phyloP scores from a whole-genome alignment of 2,888 invertebrate species.

The Clepsis dumicolana region DNA sequence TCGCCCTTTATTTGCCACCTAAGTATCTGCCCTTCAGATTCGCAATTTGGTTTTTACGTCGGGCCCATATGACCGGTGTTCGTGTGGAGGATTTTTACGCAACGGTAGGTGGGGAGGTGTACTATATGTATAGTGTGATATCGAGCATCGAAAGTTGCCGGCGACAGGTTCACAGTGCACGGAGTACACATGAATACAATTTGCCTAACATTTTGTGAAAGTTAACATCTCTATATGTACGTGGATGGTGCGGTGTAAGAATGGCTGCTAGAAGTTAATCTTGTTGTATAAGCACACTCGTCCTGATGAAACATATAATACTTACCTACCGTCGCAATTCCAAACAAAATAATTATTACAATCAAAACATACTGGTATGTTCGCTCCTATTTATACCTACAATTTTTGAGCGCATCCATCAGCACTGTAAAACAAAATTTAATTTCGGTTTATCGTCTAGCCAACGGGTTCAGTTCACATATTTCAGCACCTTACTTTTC shows the following conservation, averaged over 20 bases:
- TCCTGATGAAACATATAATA: too few relatives aligned
- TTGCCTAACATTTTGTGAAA: constrained; percentile 65
- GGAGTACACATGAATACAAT: constrained; percentile 48
- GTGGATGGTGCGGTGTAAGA: background rate
- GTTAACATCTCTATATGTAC: constrained; percentile 54
- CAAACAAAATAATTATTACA: background rate
- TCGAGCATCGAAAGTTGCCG: constrained; percentile 66
- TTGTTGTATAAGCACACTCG: background rate
- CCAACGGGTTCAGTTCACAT: background rate
- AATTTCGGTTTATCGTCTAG: background rate
- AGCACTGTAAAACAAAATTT: too few relatives aligned
- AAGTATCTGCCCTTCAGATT: constrained; percentile 23
- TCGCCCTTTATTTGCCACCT: constrained; percentile 20
- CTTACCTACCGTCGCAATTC: too few relatives aligned
- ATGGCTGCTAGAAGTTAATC: background rate
- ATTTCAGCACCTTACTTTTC: background rate
- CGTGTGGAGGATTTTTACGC: constrained; percentile 45
- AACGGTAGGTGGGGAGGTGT: constrained; percentile 42
- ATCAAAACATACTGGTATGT: too few relatives aligned
- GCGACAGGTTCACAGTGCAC: constrained; percentile 60
- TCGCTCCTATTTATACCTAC: too few relatives aligned
- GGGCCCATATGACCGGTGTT: constrained; percentile 20
- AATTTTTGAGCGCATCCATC: too few relatives aligned
- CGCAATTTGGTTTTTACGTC: constrained; percentile 35
- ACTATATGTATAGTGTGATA: constrained; percentile 55